Base-by-base conservation (phyloP, 1,140 invertebrate species). In the Muscidifurax raptorellus region DNA sequence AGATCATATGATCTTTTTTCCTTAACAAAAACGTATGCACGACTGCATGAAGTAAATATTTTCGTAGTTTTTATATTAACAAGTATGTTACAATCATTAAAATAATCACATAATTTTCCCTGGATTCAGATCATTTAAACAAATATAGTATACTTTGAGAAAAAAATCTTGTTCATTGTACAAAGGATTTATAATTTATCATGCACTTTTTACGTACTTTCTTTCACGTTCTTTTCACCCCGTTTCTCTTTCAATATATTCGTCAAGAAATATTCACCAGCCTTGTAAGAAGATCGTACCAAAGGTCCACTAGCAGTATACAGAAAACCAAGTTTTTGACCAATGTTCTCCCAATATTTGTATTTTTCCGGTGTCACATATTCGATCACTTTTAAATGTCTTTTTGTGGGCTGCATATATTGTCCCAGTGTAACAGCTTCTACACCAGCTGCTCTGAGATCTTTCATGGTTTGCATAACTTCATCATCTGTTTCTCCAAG, bases 391-490 rank as follows among this genome's bases (percentile, higher is more conserved):
- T 98, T 98, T 7, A 99, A 93, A 94, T 99, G 99, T 76, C 96
- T 94, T 90, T 99, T 99, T 3, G 99, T 99, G 0, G 99, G 99
- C 91, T 99, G 99, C 98, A 99, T 99, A 91, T 99, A 99, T 91
- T 99, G 99, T 0, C 99, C 99, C 10, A 99, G 93, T 1, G 99
- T 99, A 0, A 99, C 88, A 91, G 98, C 99, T 90, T 99, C 98
- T 0, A 99, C 99, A 36, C 96, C 96, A 47, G 94, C 95, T 25
- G 93, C 90, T 84, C 96, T 94, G 6, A 99, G 92, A 94, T 99
- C 98, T 93, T 95, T 94, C 94, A 99, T 95, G 12, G 98, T 98
- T 93, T 97, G 95, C 89, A 96, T 94, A 12, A 99, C 94, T 94
- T 99, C 96, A 80, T 96, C 95, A 90, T 99, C 98, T 1, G 96